A percentile compares a stretch with the other conserved stretches of the same genome.
phyloP scores from a whole-genome alignment of 1,140 invertebrate genomes.

The Danaus melanippus region DNA sequence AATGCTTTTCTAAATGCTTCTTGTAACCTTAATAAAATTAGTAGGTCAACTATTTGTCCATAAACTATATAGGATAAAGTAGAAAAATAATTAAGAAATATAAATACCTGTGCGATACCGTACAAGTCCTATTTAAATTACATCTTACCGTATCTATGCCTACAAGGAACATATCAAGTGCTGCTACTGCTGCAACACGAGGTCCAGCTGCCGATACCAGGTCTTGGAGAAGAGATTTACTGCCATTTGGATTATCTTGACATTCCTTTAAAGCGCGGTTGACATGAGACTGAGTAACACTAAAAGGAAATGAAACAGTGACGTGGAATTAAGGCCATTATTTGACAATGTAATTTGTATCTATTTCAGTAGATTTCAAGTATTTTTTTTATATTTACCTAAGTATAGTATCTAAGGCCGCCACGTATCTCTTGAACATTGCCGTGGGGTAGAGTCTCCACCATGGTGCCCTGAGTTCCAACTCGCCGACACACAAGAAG shows the following conservation, averaged over 20 bases:
- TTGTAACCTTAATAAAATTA: no score
- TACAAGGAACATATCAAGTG: conserved; percentile 87
- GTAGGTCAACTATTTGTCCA: no score
- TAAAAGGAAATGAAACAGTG: conserved; percentile 35
- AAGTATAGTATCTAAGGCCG: conserved; percentile 80
- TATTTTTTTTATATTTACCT: conserved; percentile 66
- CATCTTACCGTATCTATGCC: conserved; percentile 86
- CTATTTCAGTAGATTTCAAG: no score
- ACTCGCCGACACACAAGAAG: conserved; percentile 82
- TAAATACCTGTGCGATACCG: no score
- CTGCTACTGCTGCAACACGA: conserved; percentile 82
- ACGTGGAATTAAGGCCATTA: no score
- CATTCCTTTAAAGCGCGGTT: conserved; percentile 62
- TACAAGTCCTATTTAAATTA: not conserved
- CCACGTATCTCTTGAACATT: conserved; percentile 81
- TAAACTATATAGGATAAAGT: no score
- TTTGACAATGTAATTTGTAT: no score
- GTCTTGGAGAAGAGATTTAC: conserved; percentile 65
- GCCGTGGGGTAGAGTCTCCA: conserved; percentile 85
- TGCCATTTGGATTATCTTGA: conserved; percentile 31
- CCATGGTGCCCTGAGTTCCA: conserved; percentile 84
- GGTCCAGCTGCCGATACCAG: conserved; percentile 75
- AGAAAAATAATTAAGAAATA: no score
- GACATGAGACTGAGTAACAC: conserved; percentile 77
- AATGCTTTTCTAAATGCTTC: no score